Evolutionary conservation across 1,140 invertebrate genomes (phyloP).

Genomic region (Magallana ariakensis): DNA sequence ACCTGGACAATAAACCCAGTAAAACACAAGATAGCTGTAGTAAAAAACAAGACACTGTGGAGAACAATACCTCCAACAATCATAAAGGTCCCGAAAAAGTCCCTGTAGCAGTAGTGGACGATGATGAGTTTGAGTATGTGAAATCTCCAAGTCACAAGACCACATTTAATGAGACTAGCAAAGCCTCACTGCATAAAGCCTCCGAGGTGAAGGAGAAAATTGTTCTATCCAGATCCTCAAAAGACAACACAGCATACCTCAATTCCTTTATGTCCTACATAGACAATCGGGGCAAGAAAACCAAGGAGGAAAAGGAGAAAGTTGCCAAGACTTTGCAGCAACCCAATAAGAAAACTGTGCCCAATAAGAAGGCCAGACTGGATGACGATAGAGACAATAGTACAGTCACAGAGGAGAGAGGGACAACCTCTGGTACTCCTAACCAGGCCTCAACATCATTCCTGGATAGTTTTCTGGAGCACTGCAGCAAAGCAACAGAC

Average conservation of each 20-base stretch:
- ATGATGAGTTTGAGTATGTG: constrained; percentile 52
- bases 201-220: constrained; percentile 1
- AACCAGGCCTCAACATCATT: neutral
- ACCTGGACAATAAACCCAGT: neutral
- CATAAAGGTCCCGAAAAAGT: constrained; percentile 13
- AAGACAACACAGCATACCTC: constrained; percentile 39
- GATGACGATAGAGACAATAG: neutral
- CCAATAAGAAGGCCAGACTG: neutral
- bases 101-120: constrained; percentile 27
- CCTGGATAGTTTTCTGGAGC: constrained; percentile 24
- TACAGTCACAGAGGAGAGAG: neutral
- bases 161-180: constrained; percentile 24
- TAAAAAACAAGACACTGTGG: neutral
- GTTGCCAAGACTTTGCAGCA: neutral
- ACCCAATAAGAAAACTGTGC: neutral
- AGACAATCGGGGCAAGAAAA: constrained; percentile 1
- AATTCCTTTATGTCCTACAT: constrained; percentile 41
- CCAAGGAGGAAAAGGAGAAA: neutral
- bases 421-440: neutral
- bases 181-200: neutral
- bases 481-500: constrained; percentile 28
- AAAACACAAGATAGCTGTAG: neutral
- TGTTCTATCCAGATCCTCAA: neutral
- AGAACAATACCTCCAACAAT: neutral
- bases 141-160: constrained; percentile 43